These are phyloP conservation scores for Ctenopoma multispine DNA, from an alignment of 2,797 vertebrate genomes.

Conservation along the genomic window DNA sequence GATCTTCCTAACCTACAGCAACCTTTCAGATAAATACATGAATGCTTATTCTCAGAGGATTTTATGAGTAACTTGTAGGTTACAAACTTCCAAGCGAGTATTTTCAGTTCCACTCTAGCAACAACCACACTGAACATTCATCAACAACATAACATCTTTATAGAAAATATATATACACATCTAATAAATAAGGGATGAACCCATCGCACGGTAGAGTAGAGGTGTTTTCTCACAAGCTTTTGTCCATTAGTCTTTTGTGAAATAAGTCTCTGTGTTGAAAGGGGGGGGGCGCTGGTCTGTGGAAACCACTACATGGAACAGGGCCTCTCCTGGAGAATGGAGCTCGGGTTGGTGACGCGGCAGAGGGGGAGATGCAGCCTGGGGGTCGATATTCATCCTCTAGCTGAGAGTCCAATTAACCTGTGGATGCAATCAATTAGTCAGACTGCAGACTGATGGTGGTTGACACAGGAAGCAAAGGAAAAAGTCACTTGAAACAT, in stretches of 20 bases:
- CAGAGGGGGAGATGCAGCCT: slow-evolving; percentile 32
- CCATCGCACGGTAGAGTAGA: slow-evolving; percentile 82
- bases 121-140: slow-evolving; percentile 81
- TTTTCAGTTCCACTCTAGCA: slow-evolving; percentile 43
- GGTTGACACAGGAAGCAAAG: slow-evolving; percentile 15
- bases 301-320: slow-evolving; percentile 51
- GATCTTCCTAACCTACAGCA: slow-evolving; percentile 39
- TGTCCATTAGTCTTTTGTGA: slow-evolving; percentile 75
- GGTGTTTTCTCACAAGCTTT: slow-evolving; percentile 79
- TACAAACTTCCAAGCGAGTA: slow-evolving; percentile 3
- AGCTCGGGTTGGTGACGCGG: slow-evolving; percentile 35
- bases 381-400: slow-evolving; percentile 45
- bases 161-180: slow-evolving; percentile 86
- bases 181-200: slow-evolving; percentile 83
- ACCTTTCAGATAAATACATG: slow-evolving; percentile 31
- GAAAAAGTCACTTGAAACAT: slow-evolving; percentile 3
- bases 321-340: slow-evolving; percentile 54
- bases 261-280: slow-evolving; percentile 67
- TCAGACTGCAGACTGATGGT: slow-evolving; percentile 37
- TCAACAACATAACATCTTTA: slow-evolving; percentile 76
- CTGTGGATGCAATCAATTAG: slow-evolving; percentile 71
- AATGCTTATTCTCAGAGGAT: slow-evolving; percentile 29
- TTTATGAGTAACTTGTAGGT: slow-evolving; percentile 11
- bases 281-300: slow-evolving; percentile 35
- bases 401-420: slow-evolving; percentile 69